phyloP scores from a whole-genome alignment of 2,113 vertebrate species.

The Neoarius graeffei region DNA sequence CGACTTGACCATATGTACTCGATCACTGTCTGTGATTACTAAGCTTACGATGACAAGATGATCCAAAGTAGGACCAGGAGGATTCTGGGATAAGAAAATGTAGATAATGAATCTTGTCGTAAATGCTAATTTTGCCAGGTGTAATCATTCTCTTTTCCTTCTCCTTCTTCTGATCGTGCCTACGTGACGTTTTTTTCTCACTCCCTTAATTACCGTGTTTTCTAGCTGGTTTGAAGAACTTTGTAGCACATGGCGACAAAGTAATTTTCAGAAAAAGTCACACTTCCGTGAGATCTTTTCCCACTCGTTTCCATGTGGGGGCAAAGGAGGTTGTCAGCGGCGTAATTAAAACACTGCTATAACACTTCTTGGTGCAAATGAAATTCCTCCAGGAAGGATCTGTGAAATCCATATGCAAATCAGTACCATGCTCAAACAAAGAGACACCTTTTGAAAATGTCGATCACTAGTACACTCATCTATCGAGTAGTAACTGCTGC shows the following conservation, averaged over 20 bases:
- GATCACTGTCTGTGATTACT: not conserved
- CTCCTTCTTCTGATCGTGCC: not conserved
- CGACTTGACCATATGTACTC: not conserved
- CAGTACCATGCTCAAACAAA: constrained; percentile 37
- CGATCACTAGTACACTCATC: not conserved
- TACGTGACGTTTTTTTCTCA: not conserved
- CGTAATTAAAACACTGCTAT: constrained; percentile 40
- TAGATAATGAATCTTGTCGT: not conserved
- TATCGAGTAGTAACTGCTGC: not conserved
- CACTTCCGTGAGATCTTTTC: constrained; percentile 16
- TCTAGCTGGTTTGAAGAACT: not conserved
- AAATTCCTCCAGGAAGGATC: constrained; percentile 30
- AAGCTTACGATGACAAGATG: not conserved
- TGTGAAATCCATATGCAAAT: constrained; percentile 41
- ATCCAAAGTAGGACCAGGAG: not conserved
- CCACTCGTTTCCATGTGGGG: constrained; percentile 6
- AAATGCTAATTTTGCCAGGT: constrained; percentile 5
- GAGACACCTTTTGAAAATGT: constrained; percentile 40
- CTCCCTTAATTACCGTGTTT: not conserved
- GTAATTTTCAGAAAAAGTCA: not conserved
- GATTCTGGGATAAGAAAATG: not conserved
- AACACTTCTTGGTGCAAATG: constrained; percentile 16
- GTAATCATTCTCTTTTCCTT: not conserved
- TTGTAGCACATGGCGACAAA: not conserved
- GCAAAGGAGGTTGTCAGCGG: constrained; percentile 14